Base-by-base conservation (phyloP, 2,888 invertebrate species). In the Apodemia zela region DNA sequence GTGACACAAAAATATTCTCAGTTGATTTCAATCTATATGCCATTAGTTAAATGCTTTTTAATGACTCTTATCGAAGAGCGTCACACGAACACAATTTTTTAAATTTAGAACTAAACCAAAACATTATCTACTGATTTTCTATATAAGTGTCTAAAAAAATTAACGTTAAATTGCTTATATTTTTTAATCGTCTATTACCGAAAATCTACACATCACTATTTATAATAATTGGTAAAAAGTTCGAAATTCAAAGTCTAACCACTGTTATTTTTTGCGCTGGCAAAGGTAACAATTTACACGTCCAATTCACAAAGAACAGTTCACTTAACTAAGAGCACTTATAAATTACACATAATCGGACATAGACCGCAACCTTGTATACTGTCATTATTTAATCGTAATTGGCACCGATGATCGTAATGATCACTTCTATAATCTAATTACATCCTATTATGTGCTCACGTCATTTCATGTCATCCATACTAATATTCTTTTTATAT, bases 301-400 rank as follows among this genome's bases (percentile, higher is more conserved):
- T 67, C 66, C 65, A 66, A 54, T 66, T 65, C 25, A 66, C 61
- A 29, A 65, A 64, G 38, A 63, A 63, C 62, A 65, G 62, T 62
- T 61, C 64, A 62, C 65, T 65, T 61, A 63, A 69, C 69, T 69
- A 65, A 65, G 63, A 63, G 58, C 63, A 65, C 65, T 62, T 65
- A 60, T 58, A 51, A 51, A 51, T 51, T 51, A 51, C 51, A 51
- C 18, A 51, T 51, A 51, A 51, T 51, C 51, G 51, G 51, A 21
- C 51, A 21, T 51, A 51, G 51, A 51, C 51, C 51, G 51, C 51
- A 21, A 51, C 51, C 51, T 51, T 51, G 51, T 59, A 13, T 42
- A 33, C 18, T 35, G 33, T 61, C 49, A 61, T 61, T 61, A 61
- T 61, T 35, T 33, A 61, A 61, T 61, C 61, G 25, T 49, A 61